Percentiles rank a stretch among this genome's conserved stretches.
Evolutionary conservation across 2,797 vertebrate species (phyloP).

Genomic region (Pseudocheirus occidentalis): DNA sequence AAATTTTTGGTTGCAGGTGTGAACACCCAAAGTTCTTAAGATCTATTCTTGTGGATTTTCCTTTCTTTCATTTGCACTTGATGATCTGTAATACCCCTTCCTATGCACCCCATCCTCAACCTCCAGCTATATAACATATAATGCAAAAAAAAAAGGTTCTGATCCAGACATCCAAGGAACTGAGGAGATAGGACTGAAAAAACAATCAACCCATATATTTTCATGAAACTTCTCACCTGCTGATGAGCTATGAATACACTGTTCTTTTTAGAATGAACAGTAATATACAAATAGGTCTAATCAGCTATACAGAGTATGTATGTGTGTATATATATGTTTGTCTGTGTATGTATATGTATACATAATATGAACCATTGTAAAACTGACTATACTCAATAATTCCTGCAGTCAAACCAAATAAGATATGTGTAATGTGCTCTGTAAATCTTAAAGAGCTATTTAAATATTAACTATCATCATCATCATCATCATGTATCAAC

Average conservation of each 20-base stretch:
- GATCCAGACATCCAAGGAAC: conserved; percentile 1
- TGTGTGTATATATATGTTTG: background rate
- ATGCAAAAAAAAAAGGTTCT: background rate
- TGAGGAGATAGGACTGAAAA: background rate
- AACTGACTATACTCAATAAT: background rate
- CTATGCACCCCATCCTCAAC: background rate
- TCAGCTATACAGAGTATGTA: background rate
- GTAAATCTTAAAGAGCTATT: background rate
- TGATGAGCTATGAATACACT: conserved; percentile 39
- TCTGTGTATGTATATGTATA: background rate
- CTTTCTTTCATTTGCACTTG: background rate
- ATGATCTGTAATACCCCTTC: background rate
- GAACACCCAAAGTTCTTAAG: background rate
- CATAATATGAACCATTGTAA: background rate
- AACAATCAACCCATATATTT: conserved; percentile 26
- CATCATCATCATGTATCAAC: background rate
- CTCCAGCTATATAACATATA: background rate
- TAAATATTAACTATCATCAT: background rate
- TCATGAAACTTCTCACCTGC: conserved; percentile 50
- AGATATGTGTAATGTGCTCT: background rate
- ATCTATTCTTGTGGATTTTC: background rate
- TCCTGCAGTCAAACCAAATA: background rate
- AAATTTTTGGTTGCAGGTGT: background rate
- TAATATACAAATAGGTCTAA: background rate
- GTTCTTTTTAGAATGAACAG: conserved; percentile 60